Evolutionary conservation across 2,113 vertebrate genomes (phyloP), one percentile per base, ranked within the genome.

Genomic region (Crotalus helleri): DNA sequence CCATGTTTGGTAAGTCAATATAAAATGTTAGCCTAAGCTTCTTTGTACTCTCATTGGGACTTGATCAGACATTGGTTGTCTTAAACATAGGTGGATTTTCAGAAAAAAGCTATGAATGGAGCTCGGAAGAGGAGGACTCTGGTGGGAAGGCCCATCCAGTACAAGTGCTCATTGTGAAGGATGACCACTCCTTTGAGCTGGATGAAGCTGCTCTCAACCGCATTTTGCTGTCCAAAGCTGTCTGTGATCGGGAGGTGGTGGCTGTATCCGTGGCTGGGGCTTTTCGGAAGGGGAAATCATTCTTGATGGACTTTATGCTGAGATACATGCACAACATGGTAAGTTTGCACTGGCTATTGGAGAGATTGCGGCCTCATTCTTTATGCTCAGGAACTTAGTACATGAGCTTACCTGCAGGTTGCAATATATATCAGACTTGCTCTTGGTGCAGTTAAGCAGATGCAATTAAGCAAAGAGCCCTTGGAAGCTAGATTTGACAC

Each of bases 231-330:
- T 97, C 98, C 0, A 98, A 99, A 96, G 98, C 98, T 39, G 98
- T 99, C 96, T 96, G 98, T 8, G 99, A 99, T 81, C 98, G 98
- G 13, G 99, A 99, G 92, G 99, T 99, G 0, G 99, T 99, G 85
- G 98, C 99, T 3, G 98, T 99, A 90, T 99, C 99, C 0, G 99
- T 99, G 15, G 99, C 99, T 3, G 99, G 99, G 92, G 99, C 99
- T 44, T 99, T 99, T 92, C 98, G 99, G 8, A 99, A 99, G 98
- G 99, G 99, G 33, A 99, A 99, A 94, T 99, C 99, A 0, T 99
- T 99, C 97, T 98, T 99, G 91, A 99, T 99, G 99, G 99, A 99
- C 97, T 99, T 99, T 97, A 99, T 99, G 99, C 97, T 99, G 97
- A 98, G 99, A 0, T 99, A 99, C 96, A 99, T 99, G 99, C 99